Base-by-base conservation (phyloP, 2,888 invertebrate species). In the Enchytraeus crypticus region DNA sequence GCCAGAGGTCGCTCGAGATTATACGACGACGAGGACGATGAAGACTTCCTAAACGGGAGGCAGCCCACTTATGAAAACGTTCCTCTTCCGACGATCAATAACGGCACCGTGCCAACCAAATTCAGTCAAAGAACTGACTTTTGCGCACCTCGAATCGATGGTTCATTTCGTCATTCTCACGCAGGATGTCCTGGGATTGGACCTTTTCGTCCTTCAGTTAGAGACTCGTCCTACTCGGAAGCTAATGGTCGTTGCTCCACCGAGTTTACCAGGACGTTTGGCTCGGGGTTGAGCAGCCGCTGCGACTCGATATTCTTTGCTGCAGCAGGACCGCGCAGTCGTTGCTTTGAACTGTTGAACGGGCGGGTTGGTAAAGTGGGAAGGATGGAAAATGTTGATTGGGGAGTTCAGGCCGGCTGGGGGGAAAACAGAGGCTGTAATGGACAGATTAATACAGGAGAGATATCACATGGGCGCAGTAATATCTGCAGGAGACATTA, bases 11-110 rank as follows among this genome's bases (percentile, higher is more conserved):
- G 57, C 26, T 21, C 57, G n/a, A 57, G 46, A 32, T 46, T 30
- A n/a, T 45, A 46, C 26, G 43, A 45, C 27, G 57, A 57, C n/a
- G 49, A 47, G 14, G 49, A 47, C 26, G 49, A 47, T 5, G 49
- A 47, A 11, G 14, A 8, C 26, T 27, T 43, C 8, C 21, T 29
- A n/a, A 46, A 32, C 21, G 29, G 45, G n/a, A 29, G 57, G 5
- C 29, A 38, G 43, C 57, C 57, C 8, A 57, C 57, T 5, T 57
- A 57, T 23, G 57, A 26, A 3, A 57, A 57, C 29, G 46, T 57
- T 14, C 57, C 57, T 3, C 46, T 47, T 11, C 49, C 49, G 26
- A 11, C 49, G 49, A 38, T 38, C 11, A 38, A 38, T 38, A 38
- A 38, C 18, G n/a, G n/a, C n/a, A n/a, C n/a, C n/a, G n/a, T n/a